These are phyloP conservation scores for Drosophila parvula DNA, from an alignment of 1,140 invertebrate genomes.

Conservation along the genomic window DNA sequence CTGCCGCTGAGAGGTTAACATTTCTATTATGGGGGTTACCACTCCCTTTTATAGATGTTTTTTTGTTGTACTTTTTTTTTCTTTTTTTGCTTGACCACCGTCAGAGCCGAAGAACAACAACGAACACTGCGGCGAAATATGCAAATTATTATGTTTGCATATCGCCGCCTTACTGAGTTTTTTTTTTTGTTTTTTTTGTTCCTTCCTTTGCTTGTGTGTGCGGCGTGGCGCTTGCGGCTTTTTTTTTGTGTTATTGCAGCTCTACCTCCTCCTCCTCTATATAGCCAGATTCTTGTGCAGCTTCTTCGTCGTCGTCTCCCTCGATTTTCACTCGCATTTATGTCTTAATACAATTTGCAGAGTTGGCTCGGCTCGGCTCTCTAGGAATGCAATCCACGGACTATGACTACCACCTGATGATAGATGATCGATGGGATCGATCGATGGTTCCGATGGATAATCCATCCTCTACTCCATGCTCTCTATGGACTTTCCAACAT, in stretches of 20 bases:
- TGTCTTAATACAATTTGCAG: constrained; percentile 65
- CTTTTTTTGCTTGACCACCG: constrained; percentile 47
- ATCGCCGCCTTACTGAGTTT: constrained; percentile 42
- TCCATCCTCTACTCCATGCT: neutral
- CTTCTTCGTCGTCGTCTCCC: constrained; percentile 1
- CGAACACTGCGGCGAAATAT: constrained; percentile 57
- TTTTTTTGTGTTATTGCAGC: constrained; percentile 56
- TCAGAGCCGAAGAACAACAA: constrained; percentile 30
- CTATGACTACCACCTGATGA: constrained; percentile 15
- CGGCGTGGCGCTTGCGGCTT: constrained; percentile 49
- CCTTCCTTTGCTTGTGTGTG: constrained; percentile 19
- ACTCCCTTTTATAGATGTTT: constrained; percentile 53
- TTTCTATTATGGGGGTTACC: constrained; percentile 57
- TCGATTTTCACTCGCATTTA: constrained; percentile 44
- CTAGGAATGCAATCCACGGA: constrained; percentile 27
- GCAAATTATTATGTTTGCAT: constrained; percentile 67
- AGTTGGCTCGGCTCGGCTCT: neutral
- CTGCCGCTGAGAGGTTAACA: constrained; percentile 48
- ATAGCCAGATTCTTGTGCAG: constrained; percentile 29
- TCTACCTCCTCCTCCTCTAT: constrained; percentile 14
- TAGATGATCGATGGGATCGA: constrained; percentile 9
- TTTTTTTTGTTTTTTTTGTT: constrained; percentile 2
- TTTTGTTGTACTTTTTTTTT: neutral
- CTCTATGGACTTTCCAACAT: constrained; percentile 17
- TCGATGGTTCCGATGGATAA: constrained; percentile 14